Evolutionary conservation across 1,140 invertebrate species (phyloP).

Genomic region (Lepidurus packardi): DNA sequence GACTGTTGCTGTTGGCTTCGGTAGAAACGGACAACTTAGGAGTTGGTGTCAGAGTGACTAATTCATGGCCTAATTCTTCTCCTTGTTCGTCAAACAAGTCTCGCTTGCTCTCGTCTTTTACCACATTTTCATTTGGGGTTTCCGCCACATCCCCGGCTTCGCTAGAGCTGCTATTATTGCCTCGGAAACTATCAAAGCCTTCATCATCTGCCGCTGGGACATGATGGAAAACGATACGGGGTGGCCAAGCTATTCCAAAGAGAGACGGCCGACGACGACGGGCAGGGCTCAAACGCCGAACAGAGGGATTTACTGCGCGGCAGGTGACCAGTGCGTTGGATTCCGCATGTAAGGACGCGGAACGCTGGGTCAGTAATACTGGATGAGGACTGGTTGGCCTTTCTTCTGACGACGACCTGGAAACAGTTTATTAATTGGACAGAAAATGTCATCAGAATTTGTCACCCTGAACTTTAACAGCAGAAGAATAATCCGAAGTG

Average conservation of each 20-base stretch:
- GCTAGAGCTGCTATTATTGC: conserved; percentile 49
- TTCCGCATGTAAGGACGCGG: conserved; percentile 30
- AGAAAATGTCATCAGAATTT: neutral
- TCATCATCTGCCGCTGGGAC: conserved; percentile 58
- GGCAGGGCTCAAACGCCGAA: neutral
- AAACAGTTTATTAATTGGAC: neutral
- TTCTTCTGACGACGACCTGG: conserved; percentile 31
- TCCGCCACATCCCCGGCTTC: conserved; percentile 39
- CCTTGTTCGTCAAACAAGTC: neutral
- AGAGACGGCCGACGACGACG: conserved; percentile 15
- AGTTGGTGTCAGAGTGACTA: neutral
- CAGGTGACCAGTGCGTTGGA: conserved; percentile 3
- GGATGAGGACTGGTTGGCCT: conserved; percentile 24
- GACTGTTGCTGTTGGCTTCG: neutral
- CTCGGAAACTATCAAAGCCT: conserved; percentile 76
- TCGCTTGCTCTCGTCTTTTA: conserved; percentile 16
- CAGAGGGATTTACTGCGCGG: neutral
- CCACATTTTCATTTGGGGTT: conserved; percentile 25
- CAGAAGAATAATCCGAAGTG: too few species aligned
- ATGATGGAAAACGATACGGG: conserved; percentile 28
- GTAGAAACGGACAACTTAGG: neutral
- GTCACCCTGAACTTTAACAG: conserved; percentile 14
- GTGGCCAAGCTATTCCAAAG: conserved; percentile 27
- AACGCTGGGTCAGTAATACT: conserved; percentile 26
- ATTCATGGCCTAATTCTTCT: conserved; percentile 1